These are phyloP conservation scores for Nemotelus nigrinus DNA, from an alignment of 2,888 invertebrate species.

Conservation along the genomic window DNA sequence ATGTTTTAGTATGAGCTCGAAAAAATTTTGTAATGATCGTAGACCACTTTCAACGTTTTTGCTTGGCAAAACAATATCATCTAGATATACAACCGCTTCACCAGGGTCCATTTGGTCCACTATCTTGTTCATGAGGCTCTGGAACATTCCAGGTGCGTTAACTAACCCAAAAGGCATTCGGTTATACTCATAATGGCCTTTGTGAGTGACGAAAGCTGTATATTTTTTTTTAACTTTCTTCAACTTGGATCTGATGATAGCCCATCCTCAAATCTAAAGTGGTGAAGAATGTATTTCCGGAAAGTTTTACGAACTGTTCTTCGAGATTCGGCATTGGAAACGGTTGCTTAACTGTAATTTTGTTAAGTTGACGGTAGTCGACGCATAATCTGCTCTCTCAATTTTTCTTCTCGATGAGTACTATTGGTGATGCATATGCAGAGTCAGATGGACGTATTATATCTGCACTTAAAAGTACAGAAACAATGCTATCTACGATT, in stretches of 20 bases:
- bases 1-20: not conserved
- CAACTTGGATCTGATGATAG: constrained; percentile 5
- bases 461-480: not conserved
- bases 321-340: constrained; percentile 51
- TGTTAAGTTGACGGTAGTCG: constrained; percentile 49
- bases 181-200: constrained; percentile 38
- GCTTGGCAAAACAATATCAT: not conserved
- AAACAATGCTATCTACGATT: not conserved
- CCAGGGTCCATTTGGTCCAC: constrained; percentile 47
- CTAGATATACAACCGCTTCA: not conserved
- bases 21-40: not conserved
- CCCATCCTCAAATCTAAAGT: constrained; percentile 38
- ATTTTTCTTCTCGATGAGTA: constrained; percentile 34
- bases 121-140: not conserved
- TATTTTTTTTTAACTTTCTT: not conserved
- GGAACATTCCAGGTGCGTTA: constrained; percentile 38
- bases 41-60: not conserved
- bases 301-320: constrained; percentile 49
- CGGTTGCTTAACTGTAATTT: constrained; percentile 50
- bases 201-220: constrained; percentile 17
- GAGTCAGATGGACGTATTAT: constrained; percentile 24
- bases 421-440: constrained; percentile 38
- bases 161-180: constrained; percentile 13
- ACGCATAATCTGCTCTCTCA: constrained; percentile 48
- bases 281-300: constrained; percentile 40